phyloP scores from a whole-genome alignment of 2,113 vertebrate species.

The Bos javanicus region DNA sequence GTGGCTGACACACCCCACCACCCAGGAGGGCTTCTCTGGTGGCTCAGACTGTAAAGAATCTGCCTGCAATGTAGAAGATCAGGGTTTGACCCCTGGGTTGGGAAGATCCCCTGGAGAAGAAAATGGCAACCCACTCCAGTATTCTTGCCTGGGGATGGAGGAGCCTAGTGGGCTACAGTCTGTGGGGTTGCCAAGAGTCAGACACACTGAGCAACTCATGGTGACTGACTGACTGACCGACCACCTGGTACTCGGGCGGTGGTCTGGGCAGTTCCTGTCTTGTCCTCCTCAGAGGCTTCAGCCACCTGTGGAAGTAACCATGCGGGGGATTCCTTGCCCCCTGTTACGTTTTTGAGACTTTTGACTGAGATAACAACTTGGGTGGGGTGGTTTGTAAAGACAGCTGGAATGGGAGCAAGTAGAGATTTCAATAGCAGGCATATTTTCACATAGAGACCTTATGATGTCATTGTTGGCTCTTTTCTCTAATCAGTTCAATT shows the following conservation, averaged over 20 bases:
- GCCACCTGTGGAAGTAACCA: neutral
- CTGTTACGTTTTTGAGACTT: neutral
- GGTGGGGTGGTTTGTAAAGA: neutral
- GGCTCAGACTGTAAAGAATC: neutral
- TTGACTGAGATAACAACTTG: neutral
- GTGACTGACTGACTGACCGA: neutral
- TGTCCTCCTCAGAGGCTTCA: neutral
- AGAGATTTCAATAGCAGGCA: neutral
- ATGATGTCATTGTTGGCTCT: neutral
- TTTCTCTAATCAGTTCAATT: neutral
- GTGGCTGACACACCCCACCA: accelerated
- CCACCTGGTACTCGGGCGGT: no score
- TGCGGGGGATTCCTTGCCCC: neutral
- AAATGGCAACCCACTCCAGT: neutral
- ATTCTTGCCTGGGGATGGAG: neutral
- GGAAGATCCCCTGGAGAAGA: neutral
- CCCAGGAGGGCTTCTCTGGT: neutral
- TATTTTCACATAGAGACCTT: neutral
- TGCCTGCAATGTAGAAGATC: neutral
- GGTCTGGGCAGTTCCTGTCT: neutral
- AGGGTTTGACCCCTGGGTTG: neutral
- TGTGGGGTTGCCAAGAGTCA: neutral
- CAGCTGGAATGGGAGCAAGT: neutral
- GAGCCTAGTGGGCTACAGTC: neutral
- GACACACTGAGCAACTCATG: neutral